Percentiles rank a stretch among this genome's conserved stretches.
These are phyloP conservation scores for Melanogrammus aeglefinus DNA, from an alignment of 2,797 vertebrate species.

Conservation along the genomic window DNA sequence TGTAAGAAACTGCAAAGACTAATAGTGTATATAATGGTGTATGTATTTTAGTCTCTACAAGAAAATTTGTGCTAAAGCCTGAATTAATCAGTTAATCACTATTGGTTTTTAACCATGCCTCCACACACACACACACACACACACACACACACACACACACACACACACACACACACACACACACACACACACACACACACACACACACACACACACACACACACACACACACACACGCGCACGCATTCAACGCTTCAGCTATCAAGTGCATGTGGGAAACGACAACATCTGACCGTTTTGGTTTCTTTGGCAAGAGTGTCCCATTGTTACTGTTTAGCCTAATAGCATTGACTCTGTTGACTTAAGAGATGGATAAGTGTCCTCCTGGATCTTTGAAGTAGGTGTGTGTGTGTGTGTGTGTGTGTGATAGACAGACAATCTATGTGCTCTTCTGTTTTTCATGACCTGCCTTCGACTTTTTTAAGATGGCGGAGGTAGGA, in stretches of 20 bases:
- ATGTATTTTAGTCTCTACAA: neutral
- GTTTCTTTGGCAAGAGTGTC: neutral
- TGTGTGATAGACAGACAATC: neutral
- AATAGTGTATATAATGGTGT: neutral
- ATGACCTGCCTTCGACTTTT: neutral
- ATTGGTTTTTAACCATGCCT: neutral
- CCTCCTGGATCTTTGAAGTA: neutral
- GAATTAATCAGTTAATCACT: conserved; percentile 18
- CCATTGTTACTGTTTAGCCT: neutral
- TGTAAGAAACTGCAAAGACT: neutral
- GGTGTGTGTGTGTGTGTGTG: neutral
- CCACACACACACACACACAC: too few species aligned
- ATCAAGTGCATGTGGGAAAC: conserved; percentile 47
- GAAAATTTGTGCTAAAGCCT: neutral
- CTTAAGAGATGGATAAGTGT: neutral
- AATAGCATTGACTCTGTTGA: neutral
- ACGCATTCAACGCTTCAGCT: conserved; percentile 1
- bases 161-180: neutral
- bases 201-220: too few species aligned
- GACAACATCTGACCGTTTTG: conserved; percentile 22
- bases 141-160: too few species aligned
- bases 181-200: neutral
- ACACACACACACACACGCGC: neutral
- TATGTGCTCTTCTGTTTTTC: too few species aligned
- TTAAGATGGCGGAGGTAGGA: neutral